Base-by-base conservation (phyloP, 2,113 vertebrate genomes). In the Otis tarda region DNA sequence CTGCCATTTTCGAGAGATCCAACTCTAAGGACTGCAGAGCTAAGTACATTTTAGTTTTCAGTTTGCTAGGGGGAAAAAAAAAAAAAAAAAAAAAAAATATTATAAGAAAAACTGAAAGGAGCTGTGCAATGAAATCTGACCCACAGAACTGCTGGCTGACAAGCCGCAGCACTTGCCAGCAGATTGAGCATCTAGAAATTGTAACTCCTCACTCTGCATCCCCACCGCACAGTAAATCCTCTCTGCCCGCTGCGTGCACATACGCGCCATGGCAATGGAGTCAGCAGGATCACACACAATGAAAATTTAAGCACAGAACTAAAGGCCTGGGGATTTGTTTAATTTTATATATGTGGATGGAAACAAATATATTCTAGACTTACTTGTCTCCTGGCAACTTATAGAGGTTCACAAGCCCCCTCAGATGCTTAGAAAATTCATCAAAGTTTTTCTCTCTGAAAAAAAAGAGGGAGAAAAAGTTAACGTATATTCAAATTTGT, bases 41-140 rank as follows among this genome's bases (percentile, higher is more conserved):
- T 89, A 99, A 98, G 90, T 99, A 99, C 99, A 99, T 99, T 97
- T 99, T 99, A 50, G 99, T 99, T 98, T 99, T 99, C 71, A 99
- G 97, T 98, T 99, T 99, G 98, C 99, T 99, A 88, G 45, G 93
- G 33, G 47, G 20, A n/a, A 33, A 79, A 60, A 5, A 87, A 52
- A 33, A 87, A 52, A 33, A 57, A 49, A 45, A 8, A 41, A 81
- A 68, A 30, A 2, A 39, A 60, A 43, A 14, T 16, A 43, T 43
- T 0, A 0, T 65, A 45, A 95, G 75, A 64, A 61, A 65, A 59
- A 24, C 6, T 3, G 24, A 81, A 74, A 79, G 27, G 55, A 76
- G 19, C 3, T 2, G 30, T 7, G 22, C 24, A 28, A 18, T 25
- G 43, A 57, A 45, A 59, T 7, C 9, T 30, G 69, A 3, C 24